Conservation (phyloP, 2,113 vertebrate genomes). For the Varanus komodoensis region DNA sequence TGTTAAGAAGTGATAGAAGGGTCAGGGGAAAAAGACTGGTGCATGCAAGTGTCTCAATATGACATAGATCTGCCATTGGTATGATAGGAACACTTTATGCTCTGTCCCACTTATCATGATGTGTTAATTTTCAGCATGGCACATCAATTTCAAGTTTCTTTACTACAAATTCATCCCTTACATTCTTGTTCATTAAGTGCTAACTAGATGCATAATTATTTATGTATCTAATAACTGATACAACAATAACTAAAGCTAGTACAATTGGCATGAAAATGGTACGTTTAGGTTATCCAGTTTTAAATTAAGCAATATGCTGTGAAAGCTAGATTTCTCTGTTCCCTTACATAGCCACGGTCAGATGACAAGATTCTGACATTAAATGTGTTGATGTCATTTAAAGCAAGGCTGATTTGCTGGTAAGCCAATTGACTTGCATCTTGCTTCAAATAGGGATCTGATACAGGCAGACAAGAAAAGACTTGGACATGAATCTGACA, state of each 20-base stretch:
- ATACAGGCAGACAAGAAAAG: not conserved
- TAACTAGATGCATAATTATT: not conserved
- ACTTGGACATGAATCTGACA: constrained; percentile 43
- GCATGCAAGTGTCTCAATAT: too few species aligned
- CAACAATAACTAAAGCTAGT: not conserved
- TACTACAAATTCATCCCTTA: not conserved
- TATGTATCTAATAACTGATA: not conserved
- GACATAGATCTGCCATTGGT: too few species aligned
- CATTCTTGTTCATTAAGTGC: not conserved
- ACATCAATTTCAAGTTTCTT: not conserved
- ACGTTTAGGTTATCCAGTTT: not conserved
- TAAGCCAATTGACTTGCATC: constrained; percentile 10
- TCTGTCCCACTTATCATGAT: too few species aligned
- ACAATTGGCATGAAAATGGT: not conserved
- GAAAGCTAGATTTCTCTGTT: not conserved
- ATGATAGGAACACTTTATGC: too few species aligned
- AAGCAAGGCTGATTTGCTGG: constrained; percentile 22
- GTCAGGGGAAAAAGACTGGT: too few species aligned
- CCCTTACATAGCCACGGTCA: too few species aligned
- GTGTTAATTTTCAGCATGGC: not conserved
- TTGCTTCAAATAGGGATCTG: constrained; percentile 17
- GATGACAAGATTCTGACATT: not conserved
- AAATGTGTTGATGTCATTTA: constrained; percentile 28
- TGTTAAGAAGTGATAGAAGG: too few species aligned
- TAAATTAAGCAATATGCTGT: not conserved